phyloP scores from a whole-genome alignment of 2,797 vertebrate genomes.

The Myoxocephalus aenaeus region DNA sequence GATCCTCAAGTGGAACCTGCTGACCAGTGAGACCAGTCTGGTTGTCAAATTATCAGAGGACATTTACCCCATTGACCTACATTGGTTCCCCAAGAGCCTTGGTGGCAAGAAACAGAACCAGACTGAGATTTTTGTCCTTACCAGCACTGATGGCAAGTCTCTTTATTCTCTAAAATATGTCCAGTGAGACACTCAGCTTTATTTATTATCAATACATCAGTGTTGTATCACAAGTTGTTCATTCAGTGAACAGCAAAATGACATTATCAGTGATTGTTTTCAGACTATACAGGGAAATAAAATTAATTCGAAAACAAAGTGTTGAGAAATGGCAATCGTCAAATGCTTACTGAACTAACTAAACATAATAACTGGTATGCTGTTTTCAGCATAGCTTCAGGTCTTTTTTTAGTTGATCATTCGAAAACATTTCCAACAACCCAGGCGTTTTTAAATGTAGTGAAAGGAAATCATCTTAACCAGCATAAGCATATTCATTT shows the following conservation, averaged over 20 bases:
- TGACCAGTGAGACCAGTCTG: slow-evolving; percentile 88
- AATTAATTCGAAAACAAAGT: neutral
- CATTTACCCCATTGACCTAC: slow-evolving; percentile 92
- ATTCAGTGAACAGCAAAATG: neutral
- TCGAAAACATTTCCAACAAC: neutral
- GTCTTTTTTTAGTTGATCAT: slow-evolving; percentile 4
- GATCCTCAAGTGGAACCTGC: slow-evolving; percentile 93
- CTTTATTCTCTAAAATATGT: slow-evolving; percentile 18
- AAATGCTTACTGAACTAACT: slow-evolving; percentile 7
- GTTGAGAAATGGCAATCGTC: neutral
- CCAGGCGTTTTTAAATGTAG: neutral
- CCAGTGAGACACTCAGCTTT: neutral
- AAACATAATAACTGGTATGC: neutral
- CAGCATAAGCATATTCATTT: neutral
- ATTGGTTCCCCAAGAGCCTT: slow-evolving; percentile 93
- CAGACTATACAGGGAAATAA: neutral
- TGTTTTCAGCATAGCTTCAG: neutral
- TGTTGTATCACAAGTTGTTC: slow-evolving; percentile 6
- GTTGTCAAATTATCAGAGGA: slow-evolving; percentile 91
- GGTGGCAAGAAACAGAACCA: slow-evolving; percentile 91
- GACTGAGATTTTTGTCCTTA: slow-evolving; percentile 92
- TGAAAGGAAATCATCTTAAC: neutral
- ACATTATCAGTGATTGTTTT: neutral
- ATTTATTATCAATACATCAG: neutral
- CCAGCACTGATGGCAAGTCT: slow-evolving; percentile 93